A percentile compares a stretch with the other conserved stretches of the same genome.
These are phyloP conservation scores for Erpobdella octoculata DNA, from an alignment of 2,888 invertebrate genomes.

Conservation along the genomic window DNA sequence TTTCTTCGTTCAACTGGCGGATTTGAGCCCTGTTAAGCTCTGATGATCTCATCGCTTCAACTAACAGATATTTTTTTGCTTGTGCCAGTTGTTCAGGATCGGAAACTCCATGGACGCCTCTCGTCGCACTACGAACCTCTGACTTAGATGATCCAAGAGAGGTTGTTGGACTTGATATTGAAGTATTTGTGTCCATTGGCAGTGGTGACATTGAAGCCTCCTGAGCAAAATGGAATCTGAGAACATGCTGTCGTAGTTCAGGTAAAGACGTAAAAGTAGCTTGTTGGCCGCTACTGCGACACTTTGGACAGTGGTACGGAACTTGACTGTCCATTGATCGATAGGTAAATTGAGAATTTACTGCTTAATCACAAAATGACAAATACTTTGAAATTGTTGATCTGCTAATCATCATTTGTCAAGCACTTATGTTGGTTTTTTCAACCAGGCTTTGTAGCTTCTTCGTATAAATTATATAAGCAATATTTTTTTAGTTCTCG, in stretches of 20 bases:
- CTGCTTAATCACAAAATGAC: too few species aligned
- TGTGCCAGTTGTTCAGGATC: constrained; percentile 22
- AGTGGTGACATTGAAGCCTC: background rate
- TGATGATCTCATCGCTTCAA: constrained; percentile 17
- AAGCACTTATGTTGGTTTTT: too few species aligned
- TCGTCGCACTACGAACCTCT: background rate
- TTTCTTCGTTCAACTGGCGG: constrained; percentile 13
- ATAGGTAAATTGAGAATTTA: too few species aligned
- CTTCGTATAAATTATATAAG: too few species aligned
- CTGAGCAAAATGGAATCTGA: constrained; percentile 8
- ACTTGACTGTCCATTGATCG: background rate
- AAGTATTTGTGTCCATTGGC: background rate
- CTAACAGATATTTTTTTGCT: constrained; percentile 17
- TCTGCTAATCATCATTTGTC: too few species aligned
- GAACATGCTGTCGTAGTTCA: constrained; percentile 22
- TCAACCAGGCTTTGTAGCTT: too few species aligned
- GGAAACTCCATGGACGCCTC: background rate
- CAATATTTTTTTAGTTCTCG: too few species aligned
- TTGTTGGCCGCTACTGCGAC: constrained; percentile 4
- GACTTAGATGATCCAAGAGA: background rate
- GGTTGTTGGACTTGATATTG: background rate
- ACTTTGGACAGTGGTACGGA: constrained; percentile 26
- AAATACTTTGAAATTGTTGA: too few species aligned
- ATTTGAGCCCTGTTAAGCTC: constrained; percentile 2
- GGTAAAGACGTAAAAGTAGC: constrained; percentile 11